A percentile compares a stretch with the other conserved stretches of the same genome.
phyloP scores from a whole-genome alignment of 2,888 invertebrate species.

The Osmoderma eremita region DNA sequence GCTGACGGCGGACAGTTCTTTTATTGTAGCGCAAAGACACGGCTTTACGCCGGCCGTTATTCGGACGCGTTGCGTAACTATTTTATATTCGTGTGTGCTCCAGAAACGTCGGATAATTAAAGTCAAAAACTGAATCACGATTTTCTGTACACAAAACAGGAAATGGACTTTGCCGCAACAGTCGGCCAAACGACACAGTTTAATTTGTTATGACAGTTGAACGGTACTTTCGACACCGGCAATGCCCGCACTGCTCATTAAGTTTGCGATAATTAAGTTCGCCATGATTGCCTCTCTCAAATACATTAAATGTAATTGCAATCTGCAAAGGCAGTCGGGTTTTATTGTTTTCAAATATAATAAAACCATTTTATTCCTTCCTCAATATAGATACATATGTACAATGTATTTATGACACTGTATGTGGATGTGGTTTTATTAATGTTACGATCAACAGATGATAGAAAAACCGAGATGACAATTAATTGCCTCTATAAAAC shows the following conservation, averaged over 20 bases:
- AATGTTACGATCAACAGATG: too few species aligned
- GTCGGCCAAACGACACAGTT: conserved; percentile 24
- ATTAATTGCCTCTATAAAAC: too few species aligned
- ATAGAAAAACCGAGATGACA: too few species aligned
- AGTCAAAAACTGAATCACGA: conserved; percentile 19
- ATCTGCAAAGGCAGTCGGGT: conserved; percentile 14
- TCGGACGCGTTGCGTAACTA: conserved; percentile 12
- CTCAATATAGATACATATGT: not conserved
- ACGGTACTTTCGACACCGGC: conserved; percentile 34
- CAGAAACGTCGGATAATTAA: conserved; percentile 33
- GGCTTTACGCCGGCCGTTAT: conserved; percentile 2
- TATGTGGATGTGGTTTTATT: too few species aligned
- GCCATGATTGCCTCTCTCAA: conserved; percentile 29
- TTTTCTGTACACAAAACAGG: conserved; percentile 27
- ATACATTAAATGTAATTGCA: conserved; percentile 30
- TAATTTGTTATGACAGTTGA: conserved; percentile 37
- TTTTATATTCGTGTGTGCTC: conserved; percentile 21
- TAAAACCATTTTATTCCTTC: conserved; percentile 20
- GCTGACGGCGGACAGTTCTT: not conserved
- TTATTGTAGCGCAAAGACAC: conserved; percentile 5
- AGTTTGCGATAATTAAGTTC: conserved; percentile 25
- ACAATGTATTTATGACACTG: too few species aligned
- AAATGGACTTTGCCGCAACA: conserved; percentile 20
- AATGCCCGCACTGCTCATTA: conserved; percentile 25
- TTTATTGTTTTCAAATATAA: conserved; percentile 29